phyloP scores from a whole-genome alignment of 2,113 vertebrate genomes.

The Amphiprion ocellaris region DNA sequence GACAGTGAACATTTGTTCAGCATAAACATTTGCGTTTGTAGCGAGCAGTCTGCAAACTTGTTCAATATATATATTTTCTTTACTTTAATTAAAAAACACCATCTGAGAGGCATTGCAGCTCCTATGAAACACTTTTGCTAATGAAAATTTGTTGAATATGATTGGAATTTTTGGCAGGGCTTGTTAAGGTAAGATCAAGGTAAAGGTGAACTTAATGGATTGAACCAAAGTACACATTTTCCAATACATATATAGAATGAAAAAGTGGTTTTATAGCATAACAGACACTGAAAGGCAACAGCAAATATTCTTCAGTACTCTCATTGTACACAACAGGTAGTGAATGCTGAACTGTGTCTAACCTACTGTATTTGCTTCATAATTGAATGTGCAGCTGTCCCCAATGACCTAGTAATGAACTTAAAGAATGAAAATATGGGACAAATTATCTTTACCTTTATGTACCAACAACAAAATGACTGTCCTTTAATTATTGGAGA shows the following conservation, averaged over 20 bases:
- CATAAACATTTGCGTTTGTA: not conserved
- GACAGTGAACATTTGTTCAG: not conserved
- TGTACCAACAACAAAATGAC: slow-evolving; percentile 42
- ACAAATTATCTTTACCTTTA: slow-evolving; percentile 37
- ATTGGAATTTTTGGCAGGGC: too few relatives aligned
- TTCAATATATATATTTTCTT: not conserved
- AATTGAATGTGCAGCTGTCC: not conserved
- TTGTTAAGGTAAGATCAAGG: not conserved
- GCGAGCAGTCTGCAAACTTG: not conserved
- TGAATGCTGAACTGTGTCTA: not conserved
- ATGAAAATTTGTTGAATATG: too few relatives aligned
- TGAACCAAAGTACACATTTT: not conserved
- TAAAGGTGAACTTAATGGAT: not conserved
- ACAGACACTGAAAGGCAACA: too few relatives aligned
- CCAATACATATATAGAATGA: too few relatives aligned
- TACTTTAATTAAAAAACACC: not conserved
- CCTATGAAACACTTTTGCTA: not conserved
- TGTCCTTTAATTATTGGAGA: slow-evolving; percentile 33
- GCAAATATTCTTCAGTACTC: not conserved
- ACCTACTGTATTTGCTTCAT: not conserved
- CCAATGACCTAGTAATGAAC: slow-evolving; percentile 5
- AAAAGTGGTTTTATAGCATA: too few relatives aligned
- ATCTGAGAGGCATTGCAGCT: not conserved
- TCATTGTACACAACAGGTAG: not conserved
- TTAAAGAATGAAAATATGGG: slow-evolving; percentile 6